Percentiles rank a stretch among this genome's conserved stretches.
phyloP scores from a whole-genome alignment of 2,797 vertebrate genomes.

The Thripadectes ignobilis region DNA sequence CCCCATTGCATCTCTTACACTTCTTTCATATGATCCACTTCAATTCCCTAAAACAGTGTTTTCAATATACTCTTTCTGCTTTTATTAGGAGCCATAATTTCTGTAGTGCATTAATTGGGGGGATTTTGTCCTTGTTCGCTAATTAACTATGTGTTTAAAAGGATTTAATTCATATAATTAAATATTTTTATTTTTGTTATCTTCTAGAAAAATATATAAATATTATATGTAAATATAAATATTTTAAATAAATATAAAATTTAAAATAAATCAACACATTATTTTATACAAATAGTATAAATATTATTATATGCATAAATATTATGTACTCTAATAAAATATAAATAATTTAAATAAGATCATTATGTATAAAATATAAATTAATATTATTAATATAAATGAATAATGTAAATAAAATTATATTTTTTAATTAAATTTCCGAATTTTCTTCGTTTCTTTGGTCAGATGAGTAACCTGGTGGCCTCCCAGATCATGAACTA shows the following conservation, averaged over 20 bases:
- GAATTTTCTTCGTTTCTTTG: neutral
- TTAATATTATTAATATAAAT: neutral
- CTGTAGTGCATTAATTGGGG: too few species aligned
- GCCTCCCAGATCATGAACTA: constrained; percentile 97
- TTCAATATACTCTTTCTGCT: neutral
- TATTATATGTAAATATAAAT: neutral
- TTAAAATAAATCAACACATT: neutral
- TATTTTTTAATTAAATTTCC: neutral
- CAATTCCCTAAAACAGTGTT: neutral
- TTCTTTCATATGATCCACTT: neutral
- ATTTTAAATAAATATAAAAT: neutral
- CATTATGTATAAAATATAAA: neutral
- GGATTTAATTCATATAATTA: neutral
- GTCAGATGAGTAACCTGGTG: constrained; percentile 96
- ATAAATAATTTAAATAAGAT: neutral
- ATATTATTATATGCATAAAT: neutral
- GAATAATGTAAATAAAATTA: neutral
- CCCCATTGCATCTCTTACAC: neutral
- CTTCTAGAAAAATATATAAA: neutral
- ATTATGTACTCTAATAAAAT: neutral
- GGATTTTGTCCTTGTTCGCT: neutral
- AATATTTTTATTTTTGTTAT: neutral
- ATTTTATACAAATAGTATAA: neutral
- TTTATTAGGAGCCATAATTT: neutral
- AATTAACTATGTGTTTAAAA: neutral